Conservation (phyloP, 2,113 vertebrate genomes). For the Ovibos moschatus region DNA sequence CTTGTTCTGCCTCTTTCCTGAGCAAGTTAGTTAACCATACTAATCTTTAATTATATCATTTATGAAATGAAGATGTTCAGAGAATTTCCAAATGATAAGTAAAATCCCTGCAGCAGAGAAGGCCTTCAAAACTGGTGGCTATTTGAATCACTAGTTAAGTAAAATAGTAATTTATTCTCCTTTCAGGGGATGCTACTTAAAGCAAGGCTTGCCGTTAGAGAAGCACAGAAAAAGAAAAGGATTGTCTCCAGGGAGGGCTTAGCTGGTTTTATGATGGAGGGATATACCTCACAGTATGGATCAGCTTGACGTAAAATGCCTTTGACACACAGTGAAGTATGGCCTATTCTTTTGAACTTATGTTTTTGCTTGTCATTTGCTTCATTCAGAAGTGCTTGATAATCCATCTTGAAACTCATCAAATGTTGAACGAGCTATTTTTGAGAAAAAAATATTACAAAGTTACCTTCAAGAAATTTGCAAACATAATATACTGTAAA, state of each 20-base stretch:
- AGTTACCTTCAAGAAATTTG: not conserved
- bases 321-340: not conserved
- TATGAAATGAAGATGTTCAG: not conserved
- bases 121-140: not conserved
- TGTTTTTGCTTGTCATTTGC: not conserved
- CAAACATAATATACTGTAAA: not conserved
- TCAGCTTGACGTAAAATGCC: constrained; percentile 11
- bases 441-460: not conserved
- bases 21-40: not conserved
- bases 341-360: not conserved
- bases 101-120: not conserved
- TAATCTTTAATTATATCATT: not conserved
- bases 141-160: not conserved
- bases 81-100: not conserved
- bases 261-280: not conserved
- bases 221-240: not conserved
- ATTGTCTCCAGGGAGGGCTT: not conserved
- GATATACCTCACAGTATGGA: not conserved
- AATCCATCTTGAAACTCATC: constrained; percentile 23
- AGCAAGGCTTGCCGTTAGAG: not conserved
- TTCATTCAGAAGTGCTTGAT: constrained; percentile 9
- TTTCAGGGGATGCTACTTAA: not conserved
- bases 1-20: not conserved
- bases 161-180: not conserved
- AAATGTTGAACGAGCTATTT: not conserved